Evolutionary conservation across 2,797 vertebrate species (phyloP).

Genomic region (Phataginus tricuspis): DNA sequence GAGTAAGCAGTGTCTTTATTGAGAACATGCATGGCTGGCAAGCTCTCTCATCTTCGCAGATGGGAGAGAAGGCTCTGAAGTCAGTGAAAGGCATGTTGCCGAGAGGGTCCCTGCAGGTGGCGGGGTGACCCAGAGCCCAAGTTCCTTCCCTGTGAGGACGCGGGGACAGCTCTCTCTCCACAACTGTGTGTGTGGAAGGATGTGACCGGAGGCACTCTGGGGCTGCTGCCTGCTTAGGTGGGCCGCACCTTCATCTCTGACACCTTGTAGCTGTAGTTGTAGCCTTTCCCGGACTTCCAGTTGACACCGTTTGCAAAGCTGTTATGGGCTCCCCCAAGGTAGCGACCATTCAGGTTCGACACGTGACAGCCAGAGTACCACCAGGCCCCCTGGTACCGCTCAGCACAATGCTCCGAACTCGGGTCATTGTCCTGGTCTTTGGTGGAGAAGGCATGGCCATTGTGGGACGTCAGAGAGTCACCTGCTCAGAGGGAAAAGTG

Average conservation of each 20-base stretch:
- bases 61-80: accelerated
- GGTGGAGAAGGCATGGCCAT: constrained; percentile 74
- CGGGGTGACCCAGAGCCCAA: accelerated
- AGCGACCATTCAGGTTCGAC: constrained; percentile 81
- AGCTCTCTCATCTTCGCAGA: accelerated
- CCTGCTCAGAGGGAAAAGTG: constrained; percentile 50
- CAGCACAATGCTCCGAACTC: constrained; percentile 39
- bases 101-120: accelerated
- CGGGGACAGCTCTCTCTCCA: accelerated
- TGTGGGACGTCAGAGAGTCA: constrained; percentile 75
- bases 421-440: constrained; percentile 74
- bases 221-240: not conserved
- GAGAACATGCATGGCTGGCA: accelerated
- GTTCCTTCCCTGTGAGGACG: accelerated
- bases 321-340: constrained; percentile 34
- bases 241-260: constrained; percentile 80
- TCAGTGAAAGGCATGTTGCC: accelerated
- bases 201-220: accelerated
- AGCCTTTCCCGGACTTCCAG: constrained; percentile 74
- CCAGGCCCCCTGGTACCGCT: constrained; percentile 71
- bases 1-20: not conserved
- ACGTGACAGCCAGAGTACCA: constrained; percentile 70
- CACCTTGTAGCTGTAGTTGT: constrained; percentile 77
- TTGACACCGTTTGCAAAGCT: constrained; percentile 78
- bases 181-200: accelerated